phyloP scores from a whole-genome alignment of 2,113 vertebrate species.

The Tetrax tetrax region DNA sequence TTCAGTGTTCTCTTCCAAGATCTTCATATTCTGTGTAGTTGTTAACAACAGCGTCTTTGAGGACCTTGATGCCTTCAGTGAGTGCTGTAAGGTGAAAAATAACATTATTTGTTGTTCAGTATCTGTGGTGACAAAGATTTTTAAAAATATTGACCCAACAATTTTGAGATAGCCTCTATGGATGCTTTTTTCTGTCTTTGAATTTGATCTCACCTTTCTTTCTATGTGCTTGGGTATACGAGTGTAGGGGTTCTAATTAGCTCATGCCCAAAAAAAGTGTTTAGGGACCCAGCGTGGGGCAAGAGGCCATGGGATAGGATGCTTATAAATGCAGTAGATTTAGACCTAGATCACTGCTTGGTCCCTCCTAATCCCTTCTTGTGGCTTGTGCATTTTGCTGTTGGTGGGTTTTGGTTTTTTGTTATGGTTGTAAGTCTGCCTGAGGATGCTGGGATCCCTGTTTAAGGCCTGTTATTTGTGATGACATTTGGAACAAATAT shows the following conservation, averaged over 20 bases:
- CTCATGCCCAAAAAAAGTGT: not conserved
- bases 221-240: not conserved
- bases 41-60: not conserved
- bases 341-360: not conserved
- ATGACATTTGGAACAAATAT: not conserved
- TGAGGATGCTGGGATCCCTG: not conserved
- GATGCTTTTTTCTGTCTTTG: not conserved
- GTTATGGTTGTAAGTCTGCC: not conserved
- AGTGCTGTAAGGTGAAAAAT: not conserved
- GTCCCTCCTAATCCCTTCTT: not conserved
- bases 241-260: not conserved
- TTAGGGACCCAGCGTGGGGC: not conserved
- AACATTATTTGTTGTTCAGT: not conserved
- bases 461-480: not conserved
- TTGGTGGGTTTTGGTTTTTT: not conserved
- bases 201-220: not conserved
- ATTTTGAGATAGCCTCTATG: not conserved
- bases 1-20: not conserved
- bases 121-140: not conserved
- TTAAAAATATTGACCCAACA: not conserved
- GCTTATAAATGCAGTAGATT: not conserved
- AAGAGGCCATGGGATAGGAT: not conserved
- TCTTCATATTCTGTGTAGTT: not conserved
- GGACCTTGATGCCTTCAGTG: rapidly evolving
- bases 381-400: not conserved